phyloP scores from a whole-genome alignment of 2,888 invertebrate genomes.

The Drosophila differens region DNA sequence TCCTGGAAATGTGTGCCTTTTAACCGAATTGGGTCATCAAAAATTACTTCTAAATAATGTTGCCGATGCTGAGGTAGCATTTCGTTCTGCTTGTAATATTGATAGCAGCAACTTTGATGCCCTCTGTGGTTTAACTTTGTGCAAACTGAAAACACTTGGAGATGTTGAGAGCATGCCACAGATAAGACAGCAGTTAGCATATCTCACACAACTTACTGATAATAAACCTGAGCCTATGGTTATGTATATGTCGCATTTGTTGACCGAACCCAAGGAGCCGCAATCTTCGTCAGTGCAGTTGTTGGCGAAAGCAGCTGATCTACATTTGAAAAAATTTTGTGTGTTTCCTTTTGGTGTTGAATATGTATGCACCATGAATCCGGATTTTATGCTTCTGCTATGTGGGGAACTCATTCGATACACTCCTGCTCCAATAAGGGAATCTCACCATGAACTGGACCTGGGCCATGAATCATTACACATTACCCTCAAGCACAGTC shows the following conservation, averaged over 20 bases:
- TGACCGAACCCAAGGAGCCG: constrained; percentile 86
- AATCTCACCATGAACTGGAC: constrained; percentile 47
- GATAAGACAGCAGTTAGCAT: constrained; percentile 93
- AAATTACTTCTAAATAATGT: constrained; percentile 90
- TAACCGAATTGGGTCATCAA: constrained; percentile 94
- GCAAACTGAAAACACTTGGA: constrained; percentile 89
- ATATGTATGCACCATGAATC: constrained; percentile 92
- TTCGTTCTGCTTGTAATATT: constrained; percentile 92
- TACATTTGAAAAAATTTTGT: constrained; percentile 86
- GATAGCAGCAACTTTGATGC: constrained; percentile 93
- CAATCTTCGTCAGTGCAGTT: constrained; percentile 86
- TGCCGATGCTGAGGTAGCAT: constrained; percentile 92
- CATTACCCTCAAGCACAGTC: constrained; percentile 87
- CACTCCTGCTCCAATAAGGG: constrained; percentile 88
- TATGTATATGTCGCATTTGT: constrained; percentile 87
- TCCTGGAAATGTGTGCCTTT: constrained; percentile 88
- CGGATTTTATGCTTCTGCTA: constrained; percentile 93
- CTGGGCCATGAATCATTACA: constrained; percentile 86
- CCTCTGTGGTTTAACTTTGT: constrained; percentile 92
- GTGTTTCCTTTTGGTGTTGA: constrained; percentile 90
- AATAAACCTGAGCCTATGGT: constrained; percentile 87
- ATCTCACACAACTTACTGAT: constrained; percentile 92
- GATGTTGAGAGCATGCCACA: constrained; percentile 86
- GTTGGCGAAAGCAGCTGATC: constrained; percentile 88
- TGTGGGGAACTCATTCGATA: constrained; percentile 91